Conservation (phyloP, 2,888 invertebrate species). For the Acanthosepion lycidas region DNA sequence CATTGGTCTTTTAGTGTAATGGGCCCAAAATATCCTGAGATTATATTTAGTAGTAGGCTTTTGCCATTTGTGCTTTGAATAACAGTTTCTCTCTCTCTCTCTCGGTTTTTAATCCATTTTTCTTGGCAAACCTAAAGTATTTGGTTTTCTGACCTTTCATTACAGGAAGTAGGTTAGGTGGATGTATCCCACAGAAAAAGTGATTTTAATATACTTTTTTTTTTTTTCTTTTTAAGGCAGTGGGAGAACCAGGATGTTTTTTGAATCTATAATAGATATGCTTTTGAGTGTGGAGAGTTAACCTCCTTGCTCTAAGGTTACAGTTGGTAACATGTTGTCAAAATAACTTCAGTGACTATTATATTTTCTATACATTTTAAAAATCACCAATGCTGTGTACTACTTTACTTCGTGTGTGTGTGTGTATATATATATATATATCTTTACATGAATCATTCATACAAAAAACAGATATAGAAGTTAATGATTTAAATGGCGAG, state of each 20-base stretch:
- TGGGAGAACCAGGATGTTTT: not conserved
- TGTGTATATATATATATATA: too few relatives aligned
- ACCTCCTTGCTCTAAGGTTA: not conserved
- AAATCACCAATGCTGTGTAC: not conserved
- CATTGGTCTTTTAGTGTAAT: conserved; percentile 33
- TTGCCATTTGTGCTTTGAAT: conserved; percentile 5
- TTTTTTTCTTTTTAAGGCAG: not conserved
- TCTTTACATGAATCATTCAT: too few relatives aligned
- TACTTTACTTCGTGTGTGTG: too few relatives aligned
- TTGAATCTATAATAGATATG: conserved; percentile 33
- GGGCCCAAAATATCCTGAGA: not conserved
- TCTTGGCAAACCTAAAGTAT: conserved; percentile 1
- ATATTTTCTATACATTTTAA: not conserved
- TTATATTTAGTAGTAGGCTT: not conserved
- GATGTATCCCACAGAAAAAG: not conserved
- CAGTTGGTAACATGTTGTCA: not conserved
- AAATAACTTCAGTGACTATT: not conserved
- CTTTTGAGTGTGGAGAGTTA: conserved; percentile 24
- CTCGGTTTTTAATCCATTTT: not conserved
- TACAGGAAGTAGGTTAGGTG: not conserved
- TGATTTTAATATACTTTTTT: conserved; percentile 8
- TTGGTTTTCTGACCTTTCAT: conserved; percentile 33
- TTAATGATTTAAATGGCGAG: too few relatives aligned
- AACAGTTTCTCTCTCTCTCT: not conserved
- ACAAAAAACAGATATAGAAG: too few relatives aligned